Evolutionary conservation across 2,113 vertebrate genomes (phyloP).

Genomic region (Bolborhynchus lineola): DNA sequence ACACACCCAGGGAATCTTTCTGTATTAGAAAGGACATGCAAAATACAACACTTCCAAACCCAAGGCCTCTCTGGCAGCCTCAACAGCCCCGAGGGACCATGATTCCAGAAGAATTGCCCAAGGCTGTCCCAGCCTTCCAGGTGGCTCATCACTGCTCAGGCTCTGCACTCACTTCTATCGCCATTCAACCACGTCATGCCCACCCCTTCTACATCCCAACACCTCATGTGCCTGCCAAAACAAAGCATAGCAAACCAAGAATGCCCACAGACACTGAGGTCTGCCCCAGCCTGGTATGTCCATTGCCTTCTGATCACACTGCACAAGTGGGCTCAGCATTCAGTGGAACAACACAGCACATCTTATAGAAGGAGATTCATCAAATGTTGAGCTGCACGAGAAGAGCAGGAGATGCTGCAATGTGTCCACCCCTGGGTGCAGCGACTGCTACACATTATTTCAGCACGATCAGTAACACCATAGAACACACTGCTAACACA

Average conservation of each 20-base stretch:
- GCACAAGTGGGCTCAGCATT: rapidly evolving
- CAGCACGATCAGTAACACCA: not conserved
- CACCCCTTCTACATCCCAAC: not conserved
- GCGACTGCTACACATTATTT: not conserved
- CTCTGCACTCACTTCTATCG: not conserved
- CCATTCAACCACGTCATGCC: not conserved
- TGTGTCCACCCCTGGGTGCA: rapidly evolving
- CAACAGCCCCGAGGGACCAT: rapidly evolving
- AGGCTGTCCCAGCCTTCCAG: not conserved
- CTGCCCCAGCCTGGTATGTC: not conserved
- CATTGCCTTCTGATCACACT: rapidly evolving
- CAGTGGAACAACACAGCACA: rapidly evolving
- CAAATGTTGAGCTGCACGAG: not conserved
- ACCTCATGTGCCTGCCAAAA: not conserved
- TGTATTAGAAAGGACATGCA: not conserved
- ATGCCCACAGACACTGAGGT: not conserved
- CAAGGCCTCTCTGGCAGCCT: not conserved
- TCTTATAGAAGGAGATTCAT: not conserved
- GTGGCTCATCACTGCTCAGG: not conserved
- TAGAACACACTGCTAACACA: not conserved
- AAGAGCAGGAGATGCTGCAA: rapidly evolving
- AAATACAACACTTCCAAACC: not conserved
- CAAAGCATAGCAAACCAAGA: not conserved
- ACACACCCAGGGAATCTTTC: not conserved
- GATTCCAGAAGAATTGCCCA: not conserved